Evolutionary conservation across 2,113 vertebrate genomes (phyloP).

Genomic region (Heterotilapia buettikoferi): DNA sequence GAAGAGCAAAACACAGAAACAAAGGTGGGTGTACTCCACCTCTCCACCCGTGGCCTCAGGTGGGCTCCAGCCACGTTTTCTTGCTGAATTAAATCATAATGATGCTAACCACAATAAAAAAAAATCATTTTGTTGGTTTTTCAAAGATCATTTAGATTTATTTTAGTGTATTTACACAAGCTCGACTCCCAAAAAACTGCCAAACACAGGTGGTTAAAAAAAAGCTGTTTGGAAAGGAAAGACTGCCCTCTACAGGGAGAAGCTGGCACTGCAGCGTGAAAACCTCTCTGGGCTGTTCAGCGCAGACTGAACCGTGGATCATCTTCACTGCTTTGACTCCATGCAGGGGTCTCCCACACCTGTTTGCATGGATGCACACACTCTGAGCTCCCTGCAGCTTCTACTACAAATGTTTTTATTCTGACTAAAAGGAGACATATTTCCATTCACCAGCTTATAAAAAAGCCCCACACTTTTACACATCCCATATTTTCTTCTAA

Average conservation of each 20-base stretch:
- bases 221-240: neutral
- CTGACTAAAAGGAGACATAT: rapidly evolving
- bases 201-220: neutral
- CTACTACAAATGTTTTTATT: neutral
- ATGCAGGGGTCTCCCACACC: neutral
- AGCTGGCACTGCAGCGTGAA: neutral
- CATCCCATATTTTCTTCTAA: neutral
- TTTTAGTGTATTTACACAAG: neutral
- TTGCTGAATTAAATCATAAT: neutral
- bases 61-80: neutral
- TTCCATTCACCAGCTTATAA: neutral
- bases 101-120: neutral
- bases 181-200: neutral
- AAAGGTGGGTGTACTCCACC: neutral
- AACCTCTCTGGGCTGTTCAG: neutral
- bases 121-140: neutral
- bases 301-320: neutral
- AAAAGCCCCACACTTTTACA: rapidly evolving
- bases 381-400: neutral
- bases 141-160: neutral
- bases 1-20: neutral
- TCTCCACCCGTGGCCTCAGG: neutral
- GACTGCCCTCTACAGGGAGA: neutral
- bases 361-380: neutral
- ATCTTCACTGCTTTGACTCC: neutral